phyloP scores from a whole-genome alignment of 2,797 vertebrate species.

The Ptychobarbus kaznakovi region DNA sequence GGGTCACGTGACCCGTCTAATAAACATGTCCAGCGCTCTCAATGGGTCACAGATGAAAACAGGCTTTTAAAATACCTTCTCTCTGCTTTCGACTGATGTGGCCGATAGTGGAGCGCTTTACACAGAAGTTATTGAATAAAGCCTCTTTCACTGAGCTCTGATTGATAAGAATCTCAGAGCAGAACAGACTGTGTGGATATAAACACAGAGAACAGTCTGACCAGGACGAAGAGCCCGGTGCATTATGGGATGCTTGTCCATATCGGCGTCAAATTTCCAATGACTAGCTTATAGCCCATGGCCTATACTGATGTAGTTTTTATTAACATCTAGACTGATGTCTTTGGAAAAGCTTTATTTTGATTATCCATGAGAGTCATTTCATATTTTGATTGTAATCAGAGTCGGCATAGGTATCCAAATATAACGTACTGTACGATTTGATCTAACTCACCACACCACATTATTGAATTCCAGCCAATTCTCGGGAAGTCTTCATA shows the following conservation, averaged over 20 bases:
- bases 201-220: conserved; percentile 50
- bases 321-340: conserved; percentile 14
- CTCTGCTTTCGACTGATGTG: conserved; percentile 59
- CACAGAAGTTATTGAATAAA: conserved; percentile 62
- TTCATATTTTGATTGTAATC: conserved; percentile 28
- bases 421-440: background rate
- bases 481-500: background rate
- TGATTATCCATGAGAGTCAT: background rate
- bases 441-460: background rate
- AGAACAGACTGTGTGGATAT: conserved; percentile 51
- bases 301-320: conserved; percentile 14
- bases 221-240: conserved; percentile 25
- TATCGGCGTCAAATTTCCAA: background rate
- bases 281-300: background rate
- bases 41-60: conserved; percentile 63
- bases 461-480: background rate
- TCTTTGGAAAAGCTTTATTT: conserved; percentile 19
- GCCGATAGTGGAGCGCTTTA: conserved; percentile 60
- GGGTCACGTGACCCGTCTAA: conserved; percentile 59
- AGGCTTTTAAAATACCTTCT: conserved; percentile 61
- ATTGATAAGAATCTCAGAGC: conserved; percentile 58
- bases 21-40: conserved; percentile 57
- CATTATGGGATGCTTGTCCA: conserved; percentile 43
- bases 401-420: conserved; percentile 3
- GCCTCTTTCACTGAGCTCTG: conserved; percentile 52